Percentiles rank a stretch among this genome's conserved stretches.
Conservation (phyloP, 2,797 vertebrate species). For the Hyperoplus immaculatus region DNA sequence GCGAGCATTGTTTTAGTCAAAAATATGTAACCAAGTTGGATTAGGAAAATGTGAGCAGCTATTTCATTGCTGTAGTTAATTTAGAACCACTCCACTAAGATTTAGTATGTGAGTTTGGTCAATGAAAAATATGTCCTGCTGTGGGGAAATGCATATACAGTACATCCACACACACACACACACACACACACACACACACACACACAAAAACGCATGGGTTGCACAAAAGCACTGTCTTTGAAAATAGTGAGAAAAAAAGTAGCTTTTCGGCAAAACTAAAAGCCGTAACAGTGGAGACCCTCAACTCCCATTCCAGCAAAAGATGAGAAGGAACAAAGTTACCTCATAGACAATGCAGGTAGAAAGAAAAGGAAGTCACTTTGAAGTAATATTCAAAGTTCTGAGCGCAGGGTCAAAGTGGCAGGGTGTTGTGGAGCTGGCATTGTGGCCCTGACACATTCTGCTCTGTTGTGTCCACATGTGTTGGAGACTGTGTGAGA, state of each 20-base stretch:
- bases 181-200: background rate
- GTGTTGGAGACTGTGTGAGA: constrained; percentile 62
- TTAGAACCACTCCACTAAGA: constrained; percentile 46
- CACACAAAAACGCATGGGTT: background rate
- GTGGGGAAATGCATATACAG: constrained; percentile 18
- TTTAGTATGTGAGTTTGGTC: constrained; percentile 59
- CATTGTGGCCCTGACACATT: constrained; percentile 51
- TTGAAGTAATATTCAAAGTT: constrained; percentile 63
- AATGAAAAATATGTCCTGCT: constrained; percentile 27
- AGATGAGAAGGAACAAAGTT: constrained; percentile 12
- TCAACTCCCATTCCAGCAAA: background rate
- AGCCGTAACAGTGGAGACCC: constrained; percentile 1
- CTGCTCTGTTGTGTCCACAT: constrained; percentile 58
- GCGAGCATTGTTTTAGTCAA: constrained; percentile 66
- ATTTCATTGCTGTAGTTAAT: constrained; percentile 56
- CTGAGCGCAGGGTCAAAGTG: constrained; percentile 62
- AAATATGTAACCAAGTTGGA: constrained; percentile 53
- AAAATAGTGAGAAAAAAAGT: background rate
- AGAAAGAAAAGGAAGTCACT: constrained; percentile 49
- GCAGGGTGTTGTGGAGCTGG: constrained; percentile 50
- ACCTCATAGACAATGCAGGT: constrained; percentile 31
- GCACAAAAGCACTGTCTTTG: background rate
- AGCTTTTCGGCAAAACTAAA: constrained; percentile 24
- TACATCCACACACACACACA: background rate
- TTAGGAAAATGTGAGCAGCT: constrained; percentile 71